Conservation (phyloP, 2,113 vertebrate genomes). For the Cyrtonyx montezumae region DNA sequence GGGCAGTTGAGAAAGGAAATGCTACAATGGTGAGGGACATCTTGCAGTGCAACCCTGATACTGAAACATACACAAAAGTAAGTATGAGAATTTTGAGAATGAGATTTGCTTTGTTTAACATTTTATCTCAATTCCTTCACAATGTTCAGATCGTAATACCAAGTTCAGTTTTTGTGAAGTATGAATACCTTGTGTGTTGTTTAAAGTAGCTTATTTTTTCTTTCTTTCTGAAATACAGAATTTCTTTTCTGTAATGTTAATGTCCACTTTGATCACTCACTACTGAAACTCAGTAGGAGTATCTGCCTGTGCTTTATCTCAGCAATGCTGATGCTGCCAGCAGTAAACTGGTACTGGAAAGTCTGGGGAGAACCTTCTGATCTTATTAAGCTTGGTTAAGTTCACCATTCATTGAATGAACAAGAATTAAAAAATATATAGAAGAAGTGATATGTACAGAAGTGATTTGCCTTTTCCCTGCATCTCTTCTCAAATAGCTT, state of each 20-base stretch:
- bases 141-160: neutral
- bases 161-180: neutral
- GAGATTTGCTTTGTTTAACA: neutral
- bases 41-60: constrained; percentile 96
- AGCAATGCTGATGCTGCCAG: neutral
- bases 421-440: neutral
- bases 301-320: neutral
- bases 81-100: neutral
- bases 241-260: neutral
- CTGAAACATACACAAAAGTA: constrained; percentile 96
- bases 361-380: neutral
- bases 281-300: neutral
- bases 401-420: rapidly evolving
- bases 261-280: neutral
- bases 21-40: constrained; percentile 97
- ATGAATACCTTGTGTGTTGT: neutral
- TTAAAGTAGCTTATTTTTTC: neutral
- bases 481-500: neutral
- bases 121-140: neutral
- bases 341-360: neutral
- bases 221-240: neutral
- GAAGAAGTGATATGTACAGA: neutral
- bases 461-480: neutral
- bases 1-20: constrained; percentile 98
- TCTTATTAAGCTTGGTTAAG: neutral